These are phyloP conservation scores for Delichon dasypus DNA, from an alignment of 2,797 vertebrate species.

Conservation along the genomic window DNA sequence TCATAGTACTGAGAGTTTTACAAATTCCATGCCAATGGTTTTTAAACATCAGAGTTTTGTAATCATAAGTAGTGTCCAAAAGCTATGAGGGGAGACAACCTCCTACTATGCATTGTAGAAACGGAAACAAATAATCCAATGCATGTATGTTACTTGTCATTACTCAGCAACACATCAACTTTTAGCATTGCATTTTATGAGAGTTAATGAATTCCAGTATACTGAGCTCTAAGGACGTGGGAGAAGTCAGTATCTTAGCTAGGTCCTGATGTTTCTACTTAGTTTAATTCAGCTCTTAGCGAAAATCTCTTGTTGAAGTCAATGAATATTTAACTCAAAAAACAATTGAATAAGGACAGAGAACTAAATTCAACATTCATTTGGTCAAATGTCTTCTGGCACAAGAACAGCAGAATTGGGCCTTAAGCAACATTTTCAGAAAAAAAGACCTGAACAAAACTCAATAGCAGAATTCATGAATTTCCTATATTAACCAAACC, in stretches of 20 bases:
- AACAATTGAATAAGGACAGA: constrained; percentile 27
- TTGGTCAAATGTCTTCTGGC: constrained; percentile 18
- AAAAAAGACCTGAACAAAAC: background rate
- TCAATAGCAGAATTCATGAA: background rate
- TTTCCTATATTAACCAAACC: constrained; percentile 12
- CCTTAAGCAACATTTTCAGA: background rate
- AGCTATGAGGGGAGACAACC: background rate
- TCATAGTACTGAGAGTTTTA: background rate
- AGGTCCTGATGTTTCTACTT: constrained; percentile 38
- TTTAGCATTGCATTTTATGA: constrained; percentile 1
- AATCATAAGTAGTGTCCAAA: background rate
- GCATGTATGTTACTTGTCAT: background rate
- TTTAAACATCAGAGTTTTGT: background rate
- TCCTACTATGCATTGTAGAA: background rate
- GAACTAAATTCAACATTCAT: constrained; percentile 27
- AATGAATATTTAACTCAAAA: background rate
- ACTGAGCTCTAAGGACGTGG: background rate
- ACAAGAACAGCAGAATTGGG: background rate
- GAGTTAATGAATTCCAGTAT: constrained; percentile 35
- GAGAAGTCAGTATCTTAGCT: constrained; percentile 11
- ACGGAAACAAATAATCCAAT: background rate
- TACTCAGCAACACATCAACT: background rate
- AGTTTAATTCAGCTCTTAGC: constrained; percentile 26
- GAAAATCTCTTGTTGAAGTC: constrained; percentile 23
- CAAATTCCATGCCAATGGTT: background rate